phyloP scores from a whole-genome alignment of 2,888 invertebrate species.

The Formica aserva region DNA sequence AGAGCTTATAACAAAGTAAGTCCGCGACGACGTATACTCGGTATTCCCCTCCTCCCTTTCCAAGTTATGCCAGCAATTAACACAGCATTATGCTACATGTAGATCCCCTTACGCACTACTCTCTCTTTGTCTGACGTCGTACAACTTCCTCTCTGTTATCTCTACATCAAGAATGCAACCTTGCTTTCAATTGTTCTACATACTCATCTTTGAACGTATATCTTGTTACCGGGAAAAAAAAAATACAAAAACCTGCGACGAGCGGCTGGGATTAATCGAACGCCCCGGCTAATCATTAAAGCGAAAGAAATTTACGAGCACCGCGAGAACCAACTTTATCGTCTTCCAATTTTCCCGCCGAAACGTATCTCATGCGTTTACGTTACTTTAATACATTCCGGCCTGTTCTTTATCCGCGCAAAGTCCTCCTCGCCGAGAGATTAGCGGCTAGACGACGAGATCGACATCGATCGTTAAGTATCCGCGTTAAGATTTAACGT shows the following conservation, averaged over 20 bases:
- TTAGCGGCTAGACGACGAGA: constrained; percentile 25
- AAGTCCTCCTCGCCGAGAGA: constrained; percentile 13
- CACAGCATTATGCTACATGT: background rate
- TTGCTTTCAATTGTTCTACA: constrained; percentile 7
- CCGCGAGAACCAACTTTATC: constrained; percentile 4
- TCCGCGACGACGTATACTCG: constrained; percentile 6
- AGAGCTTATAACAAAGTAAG: constrained; percentile 30
- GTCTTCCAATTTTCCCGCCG: constrained; percentile 4
- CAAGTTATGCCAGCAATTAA: constrained; percentile 16
- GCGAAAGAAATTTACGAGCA: constrained; percentile 2
- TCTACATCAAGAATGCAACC: background rate
- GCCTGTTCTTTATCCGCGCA: background rate
- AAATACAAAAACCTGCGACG: background rate
- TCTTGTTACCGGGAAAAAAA: background rate
- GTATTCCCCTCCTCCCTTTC: background rate
- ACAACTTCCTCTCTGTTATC: constrained; percentile 26
- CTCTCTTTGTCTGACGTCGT: constrained; percentile 6
- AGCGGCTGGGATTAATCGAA: background rate
- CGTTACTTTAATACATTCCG: background rate
- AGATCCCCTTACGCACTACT: background rate
- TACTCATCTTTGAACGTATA: background rate
- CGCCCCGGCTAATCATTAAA: background rate
- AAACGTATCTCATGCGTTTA: background rate
- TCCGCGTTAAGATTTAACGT: constrained; percentile 38
- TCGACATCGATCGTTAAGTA: constrained; percentile 31